Conservation (phyloP, 2,797 vertebrate genomes). For the Streptopelia turtur region DNA sequence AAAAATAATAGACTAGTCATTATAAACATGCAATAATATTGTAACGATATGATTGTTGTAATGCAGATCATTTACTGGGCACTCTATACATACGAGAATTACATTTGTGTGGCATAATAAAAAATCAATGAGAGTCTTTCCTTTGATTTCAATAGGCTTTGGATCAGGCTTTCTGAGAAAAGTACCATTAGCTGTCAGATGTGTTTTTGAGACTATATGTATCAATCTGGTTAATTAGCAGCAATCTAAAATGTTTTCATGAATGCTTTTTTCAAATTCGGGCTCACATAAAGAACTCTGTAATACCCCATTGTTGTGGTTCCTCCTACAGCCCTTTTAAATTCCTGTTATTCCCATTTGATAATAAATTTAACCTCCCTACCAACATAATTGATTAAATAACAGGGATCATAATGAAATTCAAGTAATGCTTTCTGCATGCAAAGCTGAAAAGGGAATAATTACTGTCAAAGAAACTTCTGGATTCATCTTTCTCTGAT, state of each 20-base stretch:
- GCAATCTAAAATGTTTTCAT: constrained; percentile 60
- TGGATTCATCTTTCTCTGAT: constrained; percentile 28
- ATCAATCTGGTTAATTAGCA: constrained; percentile 64
- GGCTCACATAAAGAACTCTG: background rate
- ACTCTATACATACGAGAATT: background rate
- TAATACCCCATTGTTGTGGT: constrained; percentile 36
- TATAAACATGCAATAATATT: constrained; percentile 45
- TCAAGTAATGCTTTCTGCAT: constrained; percentile 44
- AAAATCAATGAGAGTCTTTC: constrained; percentile 42
- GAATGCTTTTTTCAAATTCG: constrained; percentile 54
- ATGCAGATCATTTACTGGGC: constrained; percentile 33
- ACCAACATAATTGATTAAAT: constrained; percentile 55
- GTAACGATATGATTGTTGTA: constrained; percentile 4
- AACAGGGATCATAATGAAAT: constrained; percentile 52
- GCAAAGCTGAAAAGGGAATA: constrained; percentile 38
- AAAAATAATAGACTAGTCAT: constrained; percentile 18
- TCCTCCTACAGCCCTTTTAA: constrained; percentile 51
- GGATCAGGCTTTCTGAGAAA: constrained; percentile 28
- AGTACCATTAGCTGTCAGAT: constrained; percentile 60
- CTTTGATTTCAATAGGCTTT: constrained; percentile 50
- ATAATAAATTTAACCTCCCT: constrained; percentile 57
- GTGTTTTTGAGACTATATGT: constrained; percentile 45
- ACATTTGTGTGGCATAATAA: constrained; percentile 47
- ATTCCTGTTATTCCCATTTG: constrained; percentile 46
- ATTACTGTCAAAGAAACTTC: constrained; percentile 55